phyloP scores from a whole-genome alignment of 2,797 vertebrate species.

The Sebastes hubbsi region DNA sequence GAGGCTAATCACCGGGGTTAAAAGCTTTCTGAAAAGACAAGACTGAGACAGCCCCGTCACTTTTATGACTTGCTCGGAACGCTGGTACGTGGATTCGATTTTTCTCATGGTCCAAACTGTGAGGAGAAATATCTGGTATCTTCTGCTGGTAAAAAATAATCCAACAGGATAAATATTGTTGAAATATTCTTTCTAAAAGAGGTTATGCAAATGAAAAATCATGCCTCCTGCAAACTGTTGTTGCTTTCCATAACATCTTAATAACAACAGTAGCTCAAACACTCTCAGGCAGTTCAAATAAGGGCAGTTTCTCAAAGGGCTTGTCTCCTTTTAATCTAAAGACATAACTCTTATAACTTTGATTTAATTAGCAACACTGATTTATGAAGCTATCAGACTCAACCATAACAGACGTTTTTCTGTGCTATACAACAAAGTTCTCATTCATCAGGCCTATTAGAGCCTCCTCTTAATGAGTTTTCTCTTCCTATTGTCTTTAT shows the following conservation, averaged over 20 bases:
- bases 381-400: constrained; percentile 50
- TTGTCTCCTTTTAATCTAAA: constrained; percentile 40
- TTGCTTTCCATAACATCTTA: constrained; percentile 11
- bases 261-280: background rate
- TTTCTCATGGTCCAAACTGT: constrained; percentile 39
- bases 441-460: constrained; percentile 57
- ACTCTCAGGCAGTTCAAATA: constrained; percentile 12
- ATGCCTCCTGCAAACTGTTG: background rate
- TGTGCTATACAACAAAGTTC: constrained; percentile 28
- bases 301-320: constrained; percentile 21
- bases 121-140: background rate
- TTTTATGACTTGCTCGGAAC: constrained; percentile 48
- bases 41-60: constrained; percentile 40
- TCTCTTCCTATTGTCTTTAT: constrained; percentile 62
- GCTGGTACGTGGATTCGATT: constrained; percentile 24
- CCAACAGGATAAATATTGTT: background rate
- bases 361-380: constrained; percentile 59
- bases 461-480: constrained; percentile 64
- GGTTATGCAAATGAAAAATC: constrained; percentile 3
- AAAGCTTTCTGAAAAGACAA: constrained; percentile 61
- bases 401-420: constrained; percentile 42
- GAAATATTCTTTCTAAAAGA: background rate
- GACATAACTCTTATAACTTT: constrained; percentile 29
- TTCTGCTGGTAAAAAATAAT: background rate
- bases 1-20: constrained; percentile 71